Conservation (phyloP, 37 sponge, comb jelly and placozoan genomes). For the Agelas oroides region DNA sequence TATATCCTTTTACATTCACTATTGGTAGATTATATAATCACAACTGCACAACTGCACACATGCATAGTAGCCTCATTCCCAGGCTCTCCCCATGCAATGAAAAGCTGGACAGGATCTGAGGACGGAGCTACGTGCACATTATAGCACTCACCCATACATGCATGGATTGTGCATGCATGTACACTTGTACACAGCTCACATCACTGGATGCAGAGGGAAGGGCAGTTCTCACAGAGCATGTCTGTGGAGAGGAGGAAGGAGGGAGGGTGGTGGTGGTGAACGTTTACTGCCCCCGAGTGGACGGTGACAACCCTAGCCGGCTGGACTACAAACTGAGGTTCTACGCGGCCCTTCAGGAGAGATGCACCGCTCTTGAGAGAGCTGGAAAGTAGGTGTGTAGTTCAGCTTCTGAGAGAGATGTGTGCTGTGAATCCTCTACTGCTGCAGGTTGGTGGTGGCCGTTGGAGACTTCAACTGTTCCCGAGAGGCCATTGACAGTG, state of each 20-base stretch:
- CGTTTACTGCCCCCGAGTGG: slow-evolving; percentile 84
- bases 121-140: too few species aligned
- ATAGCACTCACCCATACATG: too few species aligned
- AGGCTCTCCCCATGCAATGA: too few species aligned
- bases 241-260: neutral
- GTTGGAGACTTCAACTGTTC: slow-evolving; percentile 83
- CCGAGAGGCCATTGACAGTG: slow-evolving; percentile 66
- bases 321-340: slow-evolving; percentile 80
- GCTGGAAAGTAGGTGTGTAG: slow-evolving; percentile 72
- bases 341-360: slow-evolving; percentile 56
- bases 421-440: neutral
- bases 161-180: too few species aligned
- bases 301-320: slow-evolving; percentile 38
- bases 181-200: neutral
- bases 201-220: slow-evolving; percentile 77
- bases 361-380: slow-evolving; percentile 53
- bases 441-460: slow-evolving; percentile 63
- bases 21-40: too few species aligned
- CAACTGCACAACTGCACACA: too few species aligned
- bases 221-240: slow-evolving; percentile 80
- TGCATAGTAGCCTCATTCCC: too few species aligned
- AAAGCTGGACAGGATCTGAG: too few species aligned
- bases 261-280: slow-evolving; percentile 79
- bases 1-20: too few species aligned
- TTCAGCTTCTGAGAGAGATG: neutral